Evolutionary conservation across 2,797 vertebrate species (phyloP).

Genomic region (Morus bassanus): DNA sequence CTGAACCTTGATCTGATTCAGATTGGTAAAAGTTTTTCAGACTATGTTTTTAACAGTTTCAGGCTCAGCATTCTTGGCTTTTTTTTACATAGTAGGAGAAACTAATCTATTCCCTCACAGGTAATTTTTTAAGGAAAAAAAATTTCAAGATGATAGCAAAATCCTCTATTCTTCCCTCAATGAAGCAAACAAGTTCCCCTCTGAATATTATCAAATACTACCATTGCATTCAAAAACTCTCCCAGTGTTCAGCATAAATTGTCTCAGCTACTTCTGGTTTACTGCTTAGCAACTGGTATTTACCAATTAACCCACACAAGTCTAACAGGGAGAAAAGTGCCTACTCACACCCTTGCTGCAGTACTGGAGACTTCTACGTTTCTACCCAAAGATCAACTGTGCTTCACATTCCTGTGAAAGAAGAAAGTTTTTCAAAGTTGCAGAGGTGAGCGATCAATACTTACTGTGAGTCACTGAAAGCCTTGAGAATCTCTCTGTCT

Average conservation of each 20-base stretch:
- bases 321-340: not conserved
- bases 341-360: not conserved
- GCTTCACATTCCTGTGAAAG: not conserved
- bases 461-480: conserved; percentile 95
- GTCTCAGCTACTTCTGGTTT: not conserved
- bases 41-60: not conserved
- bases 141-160: not conserved
- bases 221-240: not conserved
- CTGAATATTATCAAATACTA: not conserved
- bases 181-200: not conserved
- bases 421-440: not conserved
- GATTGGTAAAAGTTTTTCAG: not conserved
- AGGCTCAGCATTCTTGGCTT: not conserved
- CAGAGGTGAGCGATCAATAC: conserved; percentile 42
- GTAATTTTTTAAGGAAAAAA: not conserved
- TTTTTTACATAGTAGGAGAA: not conserved
- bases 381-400: not conserved
- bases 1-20: not conserved
- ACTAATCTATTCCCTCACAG: not conserved
- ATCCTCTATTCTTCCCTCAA: not conserved
- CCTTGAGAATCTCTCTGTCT: conserved; percentile 94
- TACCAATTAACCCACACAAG: not conserved
- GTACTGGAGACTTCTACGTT: not conserved
- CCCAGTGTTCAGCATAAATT: not conserved
- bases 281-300: not conserved